Evolutionary conservation across 2,888 invertebrate species (phyloP).

Genomic region (Clitarchus hookeri): DNA sequence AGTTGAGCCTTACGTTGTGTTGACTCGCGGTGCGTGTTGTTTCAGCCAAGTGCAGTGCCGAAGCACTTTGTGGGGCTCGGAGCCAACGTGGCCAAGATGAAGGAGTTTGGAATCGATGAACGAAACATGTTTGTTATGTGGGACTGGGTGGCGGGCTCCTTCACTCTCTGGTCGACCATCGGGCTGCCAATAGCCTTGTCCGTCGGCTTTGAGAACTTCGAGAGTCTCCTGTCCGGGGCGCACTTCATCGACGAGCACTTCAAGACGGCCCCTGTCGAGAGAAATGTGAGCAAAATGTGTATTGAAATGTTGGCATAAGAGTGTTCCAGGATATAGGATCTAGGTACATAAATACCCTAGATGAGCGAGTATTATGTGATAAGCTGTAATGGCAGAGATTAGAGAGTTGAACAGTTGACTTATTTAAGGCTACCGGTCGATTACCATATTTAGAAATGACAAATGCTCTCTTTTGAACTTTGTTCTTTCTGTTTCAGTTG

Average conservation of each 20-base stretch:
- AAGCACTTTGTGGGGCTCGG: conserved; percentile 98
- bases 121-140: conserved; percentile 99
- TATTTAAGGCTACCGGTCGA: not conserved
- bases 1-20: not conserved
- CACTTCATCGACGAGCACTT: conserved; percentile 95
- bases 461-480: not conserved
- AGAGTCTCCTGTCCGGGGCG: conserved; percentile 87
- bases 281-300: conserved; percentile 72
- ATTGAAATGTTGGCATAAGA: not conserved
- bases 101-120: conserved; percentile 95
- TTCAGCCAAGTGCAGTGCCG: conserved; percentile 78
- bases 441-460: not conserved
- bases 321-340: not conserved
- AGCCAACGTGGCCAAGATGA: conserved; percentile 93
- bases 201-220: conserved; percentile 95
- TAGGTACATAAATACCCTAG: too few species aligned
- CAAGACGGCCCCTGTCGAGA: conserved; percentile 78
- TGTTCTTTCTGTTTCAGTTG: not conserved
- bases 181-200: conserved; percentile 93
- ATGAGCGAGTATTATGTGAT: not conserved
- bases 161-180: conserved; percentile 98
- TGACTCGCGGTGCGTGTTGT: conserved; percentile 41
- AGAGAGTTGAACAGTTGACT: not conserved
- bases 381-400: not conserved
- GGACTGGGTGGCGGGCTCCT: conserved; percentile 99